A percentile compares a stretch with the other conserved stretches of the same genome.
These are phyloP conservation scores for Heliangelus exortis DNA, from an alignment of 2,797 vertebrate species.

Conservation along the genomic window DNA sequence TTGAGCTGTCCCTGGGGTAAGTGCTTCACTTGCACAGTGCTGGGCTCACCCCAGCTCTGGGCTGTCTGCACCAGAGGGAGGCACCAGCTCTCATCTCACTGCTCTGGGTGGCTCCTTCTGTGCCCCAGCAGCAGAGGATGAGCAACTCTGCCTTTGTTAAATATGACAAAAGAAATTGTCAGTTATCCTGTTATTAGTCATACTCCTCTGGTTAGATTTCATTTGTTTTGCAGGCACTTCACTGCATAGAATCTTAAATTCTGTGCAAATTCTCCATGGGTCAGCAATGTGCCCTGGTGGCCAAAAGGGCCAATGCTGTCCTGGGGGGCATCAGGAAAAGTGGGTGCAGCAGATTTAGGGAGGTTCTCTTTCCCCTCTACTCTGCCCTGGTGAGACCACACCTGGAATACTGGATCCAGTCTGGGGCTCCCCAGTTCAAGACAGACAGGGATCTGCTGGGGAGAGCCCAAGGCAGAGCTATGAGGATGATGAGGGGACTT, in stretches of 20 bases:
- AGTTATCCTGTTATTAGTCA: neutral
- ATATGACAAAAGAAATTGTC: neutral
- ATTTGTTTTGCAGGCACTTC: neutral
- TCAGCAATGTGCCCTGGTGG: no score
- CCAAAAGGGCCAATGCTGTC: no score
- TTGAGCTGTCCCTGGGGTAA: neutral
- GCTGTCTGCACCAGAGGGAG: neutral
- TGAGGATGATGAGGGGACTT: no score
- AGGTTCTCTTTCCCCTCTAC: no score
- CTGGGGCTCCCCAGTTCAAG: no score
- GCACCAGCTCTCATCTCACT: rapidly evolving
- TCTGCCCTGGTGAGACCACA: no score
- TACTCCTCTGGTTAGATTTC: neutral
- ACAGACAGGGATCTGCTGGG: no score
- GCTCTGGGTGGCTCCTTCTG: neutral
- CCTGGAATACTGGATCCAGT: no score
- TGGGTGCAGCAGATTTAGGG: no score
- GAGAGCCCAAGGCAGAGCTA: no score
- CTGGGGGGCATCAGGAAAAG: no score
- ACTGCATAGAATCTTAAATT: neutral
- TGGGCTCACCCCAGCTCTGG: neutral
- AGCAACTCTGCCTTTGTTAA: neutral
- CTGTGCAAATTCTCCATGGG: no score
- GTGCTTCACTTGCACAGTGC: neutral
- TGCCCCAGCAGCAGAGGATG: neutral